These are phyloP conservation scores for Heteropelma amictum DNA, from an alignment of 2,888 invertebrate genomes.

Conservation along the genomic window DNA sequence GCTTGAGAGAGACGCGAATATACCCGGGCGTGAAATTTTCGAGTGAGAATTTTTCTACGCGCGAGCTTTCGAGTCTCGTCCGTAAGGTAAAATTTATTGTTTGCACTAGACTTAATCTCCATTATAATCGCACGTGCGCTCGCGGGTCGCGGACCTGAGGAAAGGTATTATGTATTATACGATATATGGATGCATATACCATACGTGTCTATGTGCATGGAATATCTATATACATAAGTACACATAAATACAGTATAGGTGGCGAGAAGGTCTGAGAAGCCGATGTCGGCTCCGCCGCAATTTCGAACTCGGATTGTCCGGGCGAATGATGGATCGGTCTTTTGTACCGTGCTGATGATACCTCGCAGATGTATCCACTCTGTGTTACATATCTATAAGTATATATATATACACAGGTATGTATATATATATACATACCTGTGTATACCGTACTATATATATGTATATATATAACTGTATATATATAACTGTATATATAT, in stretches of 20 bases:
- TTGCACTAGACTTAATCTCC: conserved; percentile 69
- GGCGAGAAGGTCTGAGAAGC: conserved; percentile 54
- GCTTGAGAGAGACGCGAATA: not conserved
- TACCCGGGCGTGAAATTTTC: conserved; percentile 7
- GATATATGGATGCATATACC: not conserved
- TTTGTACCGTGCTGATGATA: conserved; percentile 75
- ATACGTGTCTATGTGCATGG: not conserved
- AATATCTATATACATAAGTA: not conserved
- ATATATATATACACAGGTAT: not conserved
- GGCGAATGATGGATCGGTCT: conserved; percentile 76
- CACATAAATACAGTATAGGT: conserved; percentile 13
- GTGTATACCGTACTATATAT: too few species aligned
- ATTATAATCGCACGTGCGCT: conserved; percentile 71
- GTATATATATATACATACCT: not conserved
- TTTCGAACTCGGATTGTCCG: conserved; percentile 73
- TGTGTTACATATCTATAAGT: conserved; percentile 6
- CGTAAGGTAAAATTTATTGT: conserved; percentile 53
- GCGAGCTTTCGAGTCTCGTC: not conserved
- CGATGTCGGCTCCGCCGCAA: conserved; percentile 58
- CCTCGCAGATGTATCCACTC: conserved; percentile 74
- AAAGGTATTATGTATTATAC: conserved; percentile 38
- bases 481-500: not conserved
- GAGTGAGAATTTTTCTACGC: not conserved
- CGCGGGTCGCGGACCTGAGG: conserved; percentile 58
- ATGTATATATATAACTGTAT: not conserved